Base-by-base conservation (phyloP, 2,113 vertebrate species). In the Scartelaos histophorus region DNA sequence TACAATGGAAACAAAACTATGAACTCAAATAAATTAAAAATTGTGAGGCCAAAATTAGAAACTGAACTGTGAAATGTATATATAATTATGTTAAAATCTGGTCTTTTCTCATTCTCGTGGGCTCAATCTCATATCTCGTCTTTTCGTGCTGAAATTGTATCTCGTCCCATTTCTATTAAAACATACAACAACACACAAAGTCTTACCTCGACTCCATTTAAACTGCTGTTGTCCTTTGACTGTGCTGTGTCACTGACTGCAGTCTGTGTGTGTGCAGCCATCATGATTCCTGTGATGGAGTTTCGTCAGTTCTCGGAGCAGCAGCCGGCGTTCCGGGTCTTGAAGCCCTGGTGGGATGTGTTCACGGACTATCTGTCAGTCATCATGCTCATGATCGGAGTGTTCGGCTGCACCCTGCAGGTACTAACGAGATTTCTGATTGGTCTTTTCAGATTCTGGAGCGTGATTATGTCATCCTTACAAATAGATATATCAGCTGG, bases 281-380 rank as follows among this genome's bases (percentile, higher is more conserved):
- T 72, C 80, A 99, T 99, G 97, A 99, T 99, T 94, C 97, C 97
- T 0, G 93, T 99, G 82, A 98, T 96, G 0, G 97, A 99, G 92
- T 99, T 99, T 82, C 95, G 97, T 2, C 98, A 99, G 93, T 98
- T 99, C 92, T 94, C 97, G 21, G 98, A 99, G 88, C 97, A 98
- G 90, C 97, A 99, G 93, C 96, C 97, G 0, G 97, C 97, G 0
- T 99, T 99, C 93, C 91, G 98, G 22, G 97, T 99, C 74, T 94
- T 99, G 84, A 99, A 99, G 88, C 98, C 98, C 0, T 99, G 98
- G 98, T 99, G 98, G 98, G 98, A 99, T 29, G 98, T 99, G 76
- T 99, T 99, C 76, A 97, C 97, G 0, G 98, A 99, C 75, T 99
- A 99, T 70, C 95, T 99, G 66, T 96, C 97, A 0, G 95, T 99